Conservation (phyloP, 2,113 vertebrate genomes). For the Epinephelus fuscoguttatus region DNA sequence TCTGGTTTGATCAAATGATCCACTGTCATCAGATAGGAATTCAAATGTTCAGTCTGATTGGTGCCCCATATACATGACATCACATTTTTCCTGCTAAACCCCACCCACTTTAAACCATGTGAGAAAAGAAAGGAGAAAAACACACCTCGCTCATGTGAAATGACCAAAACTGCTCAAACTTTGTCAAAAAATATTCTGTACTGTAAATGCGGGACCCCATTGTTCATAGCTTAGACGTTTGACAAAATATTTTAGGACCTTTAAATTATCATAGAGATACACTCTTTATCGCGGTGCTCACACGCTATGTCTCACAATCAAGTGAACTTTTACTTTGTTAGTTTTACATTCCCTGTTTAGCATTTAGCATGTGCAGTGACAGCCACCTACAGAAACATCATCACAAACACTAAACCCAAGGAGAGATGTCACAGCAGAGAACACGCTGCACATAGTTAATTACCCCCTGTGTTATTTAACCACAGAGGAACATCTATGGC, state of each 20-base stretch:
- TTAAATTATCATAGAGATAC: background rate
- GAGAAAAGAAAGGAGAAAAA: background rate
- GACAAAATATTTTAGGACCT: background rate
- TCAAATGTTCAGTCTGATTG: background rate
- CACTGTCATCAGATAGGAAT: background rate
- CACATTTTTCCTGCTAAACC: background rate
- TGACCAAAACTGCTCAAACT: background rate
- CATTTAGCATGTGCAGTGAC: background rate
- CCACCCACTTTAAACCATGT: background rate
- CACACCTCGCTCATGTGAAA: background rate
- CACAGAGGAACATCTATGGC: slow-evolving; percentile 1
- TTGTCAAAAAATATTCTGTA: background rate
- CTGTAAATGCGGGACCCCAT: background rate
- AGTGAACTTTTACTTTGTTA: too few relatives aligned
- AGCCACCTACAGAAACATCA: slow-evolving; percentile 4
- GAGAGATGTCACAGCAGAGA: background rate
- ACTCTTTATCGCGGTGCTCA: background rate
- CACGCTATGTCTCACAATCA: background rate
- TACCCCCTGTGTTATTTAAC: slow-evolving; percentile 24
- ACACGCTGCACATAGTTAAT: slow-evolving; percentile 16
- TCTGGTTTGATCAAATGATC: background rate
- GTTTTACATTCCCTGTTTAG: background rate
- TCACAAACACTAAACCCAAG: background rate
- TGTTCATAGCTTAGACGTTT: background rate
- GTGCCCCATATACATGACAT: background rate